Conservation (phyloP, 1,140 invertebrate genomes). For the Bemisia tabaci region DNA sequence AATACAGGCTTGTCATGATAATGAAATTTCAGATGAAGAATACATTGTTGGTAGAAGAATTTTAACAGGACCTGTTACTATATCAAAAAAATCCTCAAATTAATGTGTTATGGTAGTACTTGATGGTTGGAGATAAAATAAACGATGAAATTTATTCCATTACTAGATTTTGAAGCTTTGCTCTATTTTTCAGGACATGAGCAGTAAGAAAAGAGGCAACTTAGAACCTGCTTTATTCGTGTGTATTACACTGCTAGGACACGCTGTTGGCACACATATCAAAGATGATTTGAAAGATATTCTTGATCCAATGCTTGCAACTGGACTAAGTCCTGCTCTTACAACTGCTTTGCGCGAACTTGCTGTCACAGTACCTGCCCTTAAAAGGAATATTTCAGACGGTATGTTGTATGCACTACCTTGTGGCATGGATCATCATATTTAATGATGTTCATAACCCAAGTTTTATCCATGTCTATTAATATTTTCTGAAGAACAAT, state of each 20-base stretch:
- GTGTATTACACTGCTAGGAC: conserved; percentile 83
- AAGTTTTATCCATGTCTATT: background rate
- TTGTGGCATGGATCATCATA: background rate
- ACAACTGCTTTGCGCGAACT: conserved; percentile 83
- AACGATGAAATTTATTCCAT: too few species aligned
- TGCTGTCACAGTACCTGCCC: conserved; percentile 68
- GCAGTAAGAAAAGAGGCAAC: conserved; percentile 48
- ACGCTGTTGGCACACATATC: conserved; percentile 64
- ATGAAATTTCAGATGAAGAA: too few species aligned
- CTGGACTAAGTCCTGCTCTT: conserved; percentile 75
- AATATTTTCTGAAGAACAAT: background rate
- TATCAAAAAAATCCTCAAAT: too few species aligned
- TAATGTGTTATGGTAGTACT: too few species aligned
- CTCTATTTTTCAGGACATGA: conserved; percentile 36
- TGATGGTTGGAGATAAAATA: too few species aligned
- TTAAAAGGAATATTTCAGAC: conserved; percentile 85
- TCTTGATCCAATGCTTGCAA: conserved; percentile 82
- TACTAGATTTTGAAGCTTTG: too few species aligned
- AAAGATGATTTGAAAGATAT: conserved; percentile 63
- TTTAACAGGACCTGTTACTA: too few species aligned
- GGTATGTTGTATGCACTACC: conserved; percentile 77
- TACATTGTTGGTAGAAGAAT: too few species aligned
- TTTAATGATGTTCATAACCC: background rate
- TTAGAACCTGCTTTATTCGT: conserved; percentile 86
- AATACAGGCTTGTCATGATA: too few species aligned